Base-by-base conservation (phyloP, 2,888 invertebrate species). In the Hecatera dysodea region DNA sequence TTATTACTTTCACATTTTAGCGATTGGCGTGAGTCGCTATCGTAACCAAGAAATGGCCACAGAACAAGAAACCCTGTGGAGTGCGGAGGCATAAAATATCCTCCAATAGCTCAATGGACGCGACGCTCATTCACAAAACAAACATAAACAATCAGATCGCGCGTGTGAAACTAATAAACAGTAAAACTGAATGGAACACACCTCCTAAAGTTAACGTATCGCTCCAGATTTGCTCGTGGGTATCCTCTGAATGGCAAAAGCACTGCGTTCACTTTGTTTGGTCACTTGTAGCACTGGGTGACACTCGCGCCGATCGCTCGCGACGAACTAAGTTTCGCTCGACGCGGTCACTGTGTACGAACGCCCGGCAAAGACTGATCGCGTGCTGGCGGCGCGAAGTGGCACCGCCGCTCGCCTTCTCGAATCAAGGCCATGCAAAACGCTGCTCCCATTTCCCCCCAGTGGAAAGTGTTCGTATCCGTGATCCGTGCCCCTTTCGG, bases 391-490 rank as follows among this genome's bases (percentile, higher is more conserved):
- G 80, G 75, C 79, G 83, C 82, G 86, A 78, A 75, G 78, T 84
- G 80, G 80, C 85, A 86, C 83, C 86, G 84, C 83, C 83, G 83
- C 83, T 86, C 89, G 88, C 85, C 83, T 86, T 86, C 88, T 86
- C 79, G 88, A 93, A 95, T 94, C 95, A 94, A 93, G 95, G 94
- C 93, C 95, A 94, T 92, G 94, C 94, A 93, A 94, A 94, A 91
- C 92, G 79, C 86, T 92, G 94, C 92, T 93, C 95, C 93, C 95
- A 94, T 94, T 95, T 93, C 92, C 93, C 91, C 87, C 89, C 89
- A 90, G 93, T 95, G 94, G 95, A 95, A 95, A 95, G 95, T 95
- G 93, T 91, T 92, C 91, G 92, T 89, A 95, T 95, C 95, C 95
- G 95, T 92, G 93, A 94, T 92, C 91, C 92, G 93, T 93, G 93